phyloP scores from a whole-genome alignment of 2,797 vertebrate species.

The Syndactyla subalaris region DNA sequence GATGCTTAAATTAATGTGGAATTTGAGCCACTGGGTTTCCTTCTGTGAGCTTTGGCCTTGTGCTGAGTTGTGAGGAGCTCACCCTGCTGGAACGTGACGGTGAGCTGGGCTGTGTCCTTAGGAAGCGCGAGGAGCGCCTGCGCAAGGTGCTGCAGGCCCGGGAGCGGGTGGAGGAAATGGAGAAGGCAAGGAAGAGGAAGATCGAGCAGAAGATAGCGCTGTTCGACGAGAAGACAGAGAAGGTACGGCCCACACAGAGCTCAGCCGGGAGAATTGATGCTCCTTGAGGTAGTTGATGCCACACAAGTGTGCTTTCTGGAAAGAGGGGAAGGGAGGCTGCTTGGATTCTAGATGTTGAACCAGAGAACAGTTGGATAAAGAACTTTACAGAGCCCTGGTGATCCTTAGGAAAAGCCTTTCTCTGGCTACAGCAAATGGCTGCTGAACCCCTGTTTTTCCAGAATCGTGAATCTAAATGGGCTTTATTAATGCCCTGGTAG shows the following conservation, averaged over 20 bases:
- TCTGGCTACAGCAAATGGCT: not conserved
- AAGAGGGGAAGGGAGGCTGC: not conserved
- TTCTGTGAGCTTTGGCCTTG: not conserved
- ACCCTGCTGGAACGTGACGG: rapidly evolving
- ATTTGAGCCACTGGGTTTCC: not conserved
- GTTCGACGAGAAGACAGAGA: conserved; percentile 90
- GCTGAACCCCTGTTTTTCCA: not conserved
- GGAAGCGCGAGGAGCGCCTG: conserved; percentile 91
- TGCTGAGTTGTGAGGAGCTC: not conserved
- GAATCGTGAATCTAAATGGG: not conserved
- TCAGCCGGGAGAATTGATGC: not conserved
- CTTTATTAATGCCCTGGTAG: not conserved
- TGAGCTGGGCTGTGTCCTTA: conserved; percentile 46
- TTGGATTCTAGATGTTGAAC: not conserved
- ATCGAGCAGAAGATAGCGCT: conserved; percentile 92
- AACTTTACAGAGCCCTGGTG: not conserved
- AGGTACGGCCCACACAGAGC: conserved; percentile 71
- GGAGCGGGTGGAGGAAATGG: conserved; percentile 87
- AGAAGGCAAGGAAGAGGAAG: conserved; percentile 91
- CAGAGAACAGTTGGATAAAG: not conserved
- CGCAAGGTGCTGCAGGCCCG: conserved; percentile 89
- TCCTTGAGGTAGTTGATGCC: rapidly evolving
- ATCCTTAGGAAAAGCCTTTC: not conserved
- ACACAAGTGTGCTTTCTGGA: not conserved
- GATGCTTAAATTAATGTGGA: not conserved